These are phyloP conservation scores for Amphibalanus amphitrite DNA, from an alignment of 1,140 invertebrate species.

Conservation along the genomic window DNA sequence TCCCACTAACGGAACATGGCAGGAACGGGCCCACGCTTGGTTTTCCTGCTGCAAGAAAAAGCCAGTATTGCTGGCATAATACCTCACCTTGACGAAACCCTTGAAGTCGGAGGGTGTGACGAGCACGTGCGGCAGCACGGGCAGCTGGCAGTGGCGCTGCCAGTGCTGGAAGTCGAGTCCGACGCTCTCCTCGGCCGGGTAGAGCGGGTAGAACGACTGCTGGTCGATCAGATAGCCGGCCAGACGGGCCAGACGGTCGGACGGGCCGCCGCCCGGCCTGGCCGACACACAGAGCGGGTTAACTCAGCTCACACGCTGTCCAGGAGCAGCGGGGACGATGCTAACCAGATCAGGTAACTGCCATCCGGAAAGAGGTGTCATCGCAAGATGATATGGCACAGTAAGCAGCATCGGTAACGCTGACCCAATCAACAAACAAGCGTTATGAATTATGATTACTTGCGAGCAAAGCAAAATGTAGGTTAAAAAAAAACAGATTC, in stretches of 20 bases:
- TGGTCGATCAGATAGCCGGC: slow-evolving; percentile 56
- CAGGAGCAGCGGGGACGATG: not conserved
- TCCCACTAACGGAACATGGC: no score
- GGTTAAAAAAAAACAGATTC: no score
- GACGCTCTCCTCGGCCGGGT: slow-evolving; percentile 46
- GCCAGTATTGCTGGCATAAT: no score
- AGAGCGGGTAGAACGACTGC: slow-evolving; percentile 61
- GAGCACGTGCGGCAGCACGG: slow-evolving; percentile 56
- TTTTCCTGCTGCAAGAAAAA: no score
- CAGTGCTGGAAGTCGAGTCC: slow-evolving; percentile 49
- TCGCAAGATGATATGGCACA: no score
- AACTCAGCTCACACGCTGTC: not conserved
- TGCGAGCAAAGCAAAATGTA: no score
- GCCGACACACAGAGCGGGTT: not conserved
- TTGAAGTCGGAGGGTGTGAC: slow-evolving; percentile 66
- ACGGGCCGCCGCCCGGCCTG: slow-evolving; percentile 14
- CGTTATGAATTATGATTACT: no score
- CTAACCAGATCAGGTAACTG: no score
- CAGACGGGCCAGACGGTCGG: slow-evolving; percentile 48
- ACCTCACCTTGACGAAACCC: slow-evolving; percentile 54
- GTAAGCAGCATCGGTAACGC: no score
- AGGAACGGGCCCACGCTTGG: no score
- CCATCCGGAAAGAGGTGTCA: no score
- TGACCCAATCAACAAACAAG: no score
- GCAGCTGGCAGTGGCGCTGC: slow-evolving; percentile 43